These are phyloP conservation scores for Poecile atricapillus DNA, from an alignment of 2,113 vertebrate species.

Conservation along the genomic window DNA sequence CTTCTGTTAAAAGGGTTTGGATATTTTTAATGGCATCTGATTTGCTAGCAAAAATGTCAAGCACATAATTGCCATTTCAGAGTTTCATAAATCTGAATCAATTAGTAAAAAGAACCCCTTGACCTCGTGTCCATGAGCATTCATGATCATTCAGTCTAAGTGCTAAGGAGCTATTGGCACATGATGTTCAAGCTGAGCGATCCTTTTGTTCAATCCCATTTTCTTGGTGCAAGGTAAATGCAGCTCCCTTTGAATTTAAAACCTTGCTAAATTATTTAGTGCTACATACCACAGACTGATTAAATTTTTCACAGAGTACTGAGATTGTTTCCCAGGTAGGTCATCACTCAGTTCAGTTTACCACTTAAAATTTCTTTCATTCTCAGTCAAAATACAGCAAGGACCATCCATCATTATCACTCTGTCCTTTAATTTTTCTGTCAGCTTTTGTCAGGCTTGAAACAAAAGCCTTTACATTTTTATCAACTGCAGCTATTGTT, in stretches of 20 bases:
- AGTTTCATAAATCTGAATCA: constrained; percentile 58
- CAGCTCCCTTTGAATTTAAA: constrained; percentile 61
- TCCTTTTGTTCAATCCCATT: constrained; percentile 11
- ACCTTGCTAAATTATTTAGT: constrained; percentile 66
- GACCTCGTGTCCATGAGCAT: constrained; percentile 6
- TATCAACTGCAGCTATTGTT: constrained; percentile 35
- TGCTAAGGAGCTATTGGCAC: constrained; percentile 11
- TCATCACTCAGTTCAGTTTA: constrained; percentile 66
- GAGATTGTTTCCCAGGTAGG: constrained; percentile 65
- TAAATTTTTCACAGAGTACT: constrained; percentile 57
- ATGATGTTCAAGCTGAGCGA: constrained; percentile 26
- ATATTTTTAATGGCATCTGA: constrained; percentile 33
- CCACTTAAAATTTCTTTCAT: constrained; percentile 57
- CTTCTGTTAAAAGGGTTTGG: constrained; percentile 3
- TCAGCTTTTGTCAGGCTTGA: constrained; percentile 55
- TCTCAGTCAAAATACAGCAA: constrained; percentile 45
- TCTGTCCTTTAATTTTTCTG: constrained; percentile 65
- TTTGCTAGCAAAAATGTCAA: constrained; percentile 56
- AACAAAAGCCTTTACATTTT: constrained; percentile 62
- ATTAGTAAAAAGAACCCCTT: constrained; percentile 45
- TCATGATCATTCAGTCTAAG: constrained; percentile 33
- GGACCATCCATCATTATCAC: constrained; percentile 61
- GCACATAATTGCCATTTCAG: constrained; percentile 56
- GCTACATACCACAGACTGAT: constrained; percentile 51
- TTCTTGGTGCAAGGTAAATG: constrained; percentile 38